A percentile compares a stretch with the other conserved stretches of the same genome.
Conservation (phyloP, 2,888 invertebrate genomes). For the Ethmia dodecea region DNA sequence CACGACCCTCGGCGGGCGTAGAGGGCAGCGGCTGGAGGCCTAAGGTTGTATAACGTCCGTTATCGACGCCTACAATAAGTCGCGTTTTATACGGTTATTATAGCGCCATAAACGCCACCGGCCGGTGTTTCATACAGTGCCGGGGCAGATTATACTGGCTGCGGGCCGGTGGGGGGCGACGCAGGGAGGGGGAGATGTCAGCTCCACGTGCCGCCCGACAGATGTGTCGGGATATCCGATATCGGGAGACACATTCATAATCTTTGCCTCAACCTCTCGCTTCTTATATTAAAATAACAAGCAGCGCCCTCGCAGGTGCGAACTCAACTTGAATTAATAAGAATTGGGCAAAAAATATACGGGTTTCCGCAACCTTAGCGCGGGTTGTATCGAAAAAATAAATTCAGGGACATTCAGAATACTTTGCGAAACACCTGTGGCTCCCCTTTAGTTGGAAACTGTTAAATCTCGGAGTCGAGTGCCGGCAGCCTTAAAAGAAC, state of each 20-base stretch:
- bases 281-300: constrained; percentile 71
- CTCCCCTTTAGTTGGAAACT: neutral
- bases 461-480: neutral
- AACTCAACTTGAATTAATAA: constrained; percentile 53
- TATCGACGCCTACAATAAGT: constrained; percentile 76
- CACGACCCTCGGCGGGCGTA: constrained; percentile 23
- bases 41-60: constrained; percentile 67
- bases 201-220: constrained; percentile 69
- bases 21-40: constrained; percentile 48
- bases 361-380: constrained; percentile 14
- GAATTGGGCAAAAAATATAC: constrained; percentile 32
- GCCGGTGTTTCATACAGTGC: constrained; percentile 75
- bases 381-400: constrained; percentile 5
- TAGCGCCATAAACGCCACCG: constrained; percentile 75
- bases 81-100: constrained; percentile 78
- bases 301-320: constrained; percentile 53
- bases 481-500: too few relatives aligned
- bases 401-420: constrained; percentile 1
- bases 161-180: constrained; percentile 36
- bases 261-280: constrained; percentile 64
- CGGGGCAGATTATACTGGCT: constrained; percentile 71
- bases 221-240: constrained; percentile 75
- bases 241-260: constrained; percentile 76
- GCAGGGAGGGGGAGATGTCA: constrained; percentile 56
- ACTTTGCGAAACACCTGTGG: constrained; percentile 7